These are phyloP conservation scores for Leptoteleia sp. DNA, from an alignment of 1,140 invertebrate species.

Conservation along the genomic window DNA sequence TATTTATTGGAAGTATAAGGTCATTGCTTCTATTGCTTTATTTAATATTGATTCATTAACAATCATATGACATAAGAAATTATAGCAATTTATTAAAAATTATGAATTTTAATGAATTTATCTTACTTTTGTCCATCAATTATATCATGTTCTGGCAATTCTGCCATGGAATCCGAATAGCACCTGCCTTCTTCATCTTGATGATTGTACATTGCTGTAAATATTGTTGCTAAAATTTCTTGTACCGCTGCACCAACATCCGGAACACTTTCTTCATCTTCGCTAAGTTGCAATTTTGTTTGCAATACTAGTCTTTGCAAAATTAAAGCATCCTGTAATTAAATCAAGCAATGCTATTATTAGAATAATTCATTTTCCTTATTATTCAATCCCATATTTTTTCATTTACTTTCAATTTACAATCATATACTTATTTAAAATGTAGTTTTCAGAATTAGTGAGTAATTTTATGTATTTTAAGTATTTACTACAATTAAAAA, in stretches of 20 bases:
- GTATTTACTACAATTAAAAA: too few species aligned
- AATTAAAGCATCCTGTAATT: slow-evolving; percentile 85
- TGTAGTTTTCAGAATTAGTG: too few species aligned
- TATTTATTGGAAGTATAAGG: too few species aligned
- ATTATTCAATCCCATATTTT: too few species aligned
- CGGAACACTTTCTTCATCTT: slow-evolving; percentile 92
- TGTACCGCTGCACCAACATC: slow-evolving; percentile 94
- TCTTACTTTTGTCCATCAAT: slow-evolving; percentile 85
- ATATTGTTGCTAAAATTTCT: slow-evolving; percentile 94
- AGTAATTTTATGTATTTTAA: too few species aligned
- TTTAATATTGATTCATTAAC: too few species aligned
- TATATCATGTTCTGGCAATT: slow-evolving; percentile 94
- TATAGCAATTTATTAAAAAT: too few species aligned
- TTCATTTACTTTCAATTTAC: too few species aligned
- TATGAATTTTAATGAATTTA: background rate
- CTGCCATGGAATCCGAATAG: slow-evolving; percentile 97
- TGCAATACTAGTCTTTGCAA: slow-evolving; percentile 95
- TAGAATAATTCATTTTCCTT: too few species aligned
- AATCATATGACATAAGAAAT: too few species aligned
- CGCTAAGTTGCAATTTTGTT: slow-evolving; percentile 93
- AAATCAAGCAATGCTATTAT: background rate
- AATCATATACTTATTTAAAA: too few species aligned
- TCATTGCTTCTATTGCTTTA: too few species aligned
- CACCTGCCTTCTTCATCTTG: slow-evolving; percentile 97
- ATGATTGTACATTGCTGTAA: slow-evolving; percentile 96